Base-by-base conservation (phyloP, 2,888 invertebrate genomes). In the Ophioninae sp. region DNA sequence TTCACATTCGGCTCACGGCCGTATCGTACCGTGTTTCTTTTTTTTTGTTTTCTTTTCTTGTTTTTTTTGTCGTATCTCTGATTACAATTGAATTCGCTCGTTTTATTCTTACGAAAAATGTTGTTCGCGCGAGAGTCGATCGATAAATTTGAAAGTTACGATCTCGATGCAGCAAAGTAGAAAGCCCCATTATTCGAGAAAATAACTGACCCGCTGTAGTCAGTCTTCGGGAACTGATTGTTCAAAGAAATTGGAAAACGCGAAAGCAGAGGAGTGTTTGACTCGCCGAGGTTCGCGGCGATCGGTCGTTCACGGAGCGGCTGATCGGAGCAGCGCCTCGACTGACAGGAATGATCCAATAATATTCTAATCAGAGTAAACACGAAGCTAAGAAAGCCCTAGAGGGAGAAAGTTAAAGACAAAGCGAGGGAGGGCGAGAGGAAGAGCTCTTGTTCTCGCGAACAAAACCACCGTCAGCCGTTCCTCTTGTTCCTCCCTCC, bases 321-420 rank as follows among this genome's bases (percentile, higher is more conserved):
- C 70, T 56, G 75, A 81, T 84, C 78, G 81, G 67, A 75, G 65
- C 67, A 78, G 67, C 75, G 67, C 30, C 74, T 17, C 44, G 65
- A 50, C 78, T 79, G 81, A 81, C 79, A 84, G 41, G 70, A 74
- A 79, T 81, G 81, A 81, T 84, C 84, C 84, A 84, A 81, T 84
- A 84, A 84, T 84, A 81, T 84, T 81, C 70, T 79, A 84, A 84
- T 84, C 84, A 81, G 76, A 84, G 81, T 84, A 81, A 81, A 79
- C 79, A 84, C 78, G 67, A 67, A 64, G 73, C 8, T 73, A 67
- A 79, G 73, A 50, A 80, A 83, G 81, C 83, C 65, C 21, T 20
- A 57, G 70, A 50, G 50, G 13, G 6, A 17, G 50, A 50, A 50
- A 50, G 50, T 50, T 50, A 50, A 50, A 50, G 50, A 50, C 50